A percentile compares a stretch with the other conserved stretches of the same genome.
Conservation (phyloP, 2,113 vertebrate species). For the Albula glossodonta region DNA sequence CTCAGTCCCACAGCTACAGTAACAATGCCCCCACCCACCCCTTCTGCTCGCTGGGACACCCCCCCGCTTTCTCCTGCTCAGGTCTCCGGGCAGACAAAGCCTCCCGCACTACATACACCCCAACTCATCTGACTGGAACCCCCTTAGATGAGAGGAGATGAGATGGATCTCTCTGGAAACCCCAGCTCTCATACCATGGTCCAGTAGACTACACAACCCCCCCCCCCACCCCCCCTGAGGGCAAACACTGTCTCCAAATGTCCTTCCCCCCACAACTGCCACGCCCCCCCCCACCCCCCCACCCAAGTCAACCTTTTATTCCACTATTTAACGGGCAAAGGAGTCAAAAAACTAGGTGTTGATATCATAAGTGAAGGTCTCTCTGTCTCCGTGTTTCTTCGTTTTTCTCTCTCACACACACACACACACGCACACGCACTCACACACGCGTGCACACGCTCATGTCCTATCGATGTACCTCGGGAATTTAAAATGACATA, state of each 20-base stretch:
- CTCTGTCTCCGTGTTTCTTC: background rate
- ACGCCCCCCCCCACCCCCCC: background rate
- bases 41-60: background rate
- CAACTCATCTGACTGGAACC: background rate
- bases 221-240: background rate
- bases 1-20: conserved; percentile 62
- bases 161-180: conserved; percentile 39
- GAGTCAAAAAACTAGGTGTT: background rate
- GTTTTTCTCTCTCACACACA: background rate
- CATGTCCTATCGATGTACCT: no score
- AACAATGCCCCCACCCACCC: conserved; percentile 52
- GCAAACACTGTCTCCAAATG: background rate
- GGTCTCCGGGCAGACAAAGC: conserved; percentile 65
- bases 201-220: background rate
- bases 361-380: background rate
- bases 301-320: background rate
- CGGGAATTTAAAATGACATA: background rate
- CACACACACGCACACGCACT: background rate
- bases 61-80: conserved; percentile 40
- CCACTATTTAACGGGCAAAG: background rate
- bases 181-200: background rate
- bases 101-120: conserved; percentile 32
- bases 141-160: background rate
- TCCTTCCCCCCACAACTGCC: background rate
- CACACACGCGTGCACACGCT: background rate